These are phyloP conservation scores for Zosterops pallidus DNA, from an alignment of 2,113 vertebrate genomes.

Conservation along the genomic window DNA sequence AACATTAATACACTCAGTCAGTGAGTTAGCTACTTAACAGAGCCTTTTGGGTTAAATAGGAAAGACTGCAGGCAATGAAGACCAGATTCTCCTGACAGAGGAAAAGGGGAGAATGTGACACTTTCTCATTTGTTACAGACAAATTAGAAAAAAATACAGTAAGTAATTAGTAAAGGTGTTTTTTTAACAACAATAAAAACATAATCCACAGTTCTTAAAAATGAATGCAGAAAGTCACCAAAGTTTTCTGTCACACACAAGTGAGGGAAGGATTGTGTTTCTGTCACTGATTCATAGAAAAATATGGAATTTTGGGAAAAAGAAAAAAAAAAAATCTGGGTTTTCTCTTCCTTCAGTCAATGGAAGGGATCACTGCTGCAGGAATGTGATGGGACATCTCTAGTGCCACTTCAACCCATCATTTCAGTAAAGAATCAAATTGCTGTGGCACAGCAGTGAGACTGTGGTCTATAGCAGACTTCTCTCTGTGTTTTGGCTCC, in stretches of 20 bases:
- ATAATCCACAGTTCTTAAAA: background rate
- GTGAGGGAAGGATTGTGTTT: background rate
- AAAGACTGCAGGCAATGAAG: background rate
- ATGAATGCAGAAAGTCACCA: background rate
- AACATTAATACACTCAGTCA: background rate
- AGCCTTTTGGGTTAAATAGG: background rate
- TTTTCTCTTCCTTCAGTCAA: background rate
- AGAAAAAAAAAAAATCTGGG: background rate
- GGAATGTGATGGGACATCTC: background rate
- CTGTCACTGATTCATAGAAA: background rate
- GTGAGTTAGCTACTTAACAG: background rate
- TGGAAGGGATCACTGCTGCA: background rate
- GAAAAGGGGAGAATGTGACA: background rate
- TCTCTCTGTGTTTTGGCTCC: background rate
- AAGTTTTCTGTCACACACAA: background rate
- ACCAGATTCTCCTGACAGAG: background rate
- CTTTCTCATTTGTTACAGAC: background rate
- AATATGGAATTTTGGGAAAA: background rate
- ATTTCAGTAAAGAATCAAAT: background rate
- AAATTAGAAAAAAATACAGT: background rate
- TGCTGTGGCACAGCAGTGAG: background rate
- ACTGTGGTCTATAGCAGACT: background rate
- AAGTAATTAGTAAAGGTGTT: background rate
- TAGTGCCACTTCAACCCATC: background rate
- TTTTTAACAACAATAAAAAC: slow-evolving; percentile 7